Conservation (phyloP, 1,140 invertebrate genomes). For the Philopotamus ludificatus region DNA sequence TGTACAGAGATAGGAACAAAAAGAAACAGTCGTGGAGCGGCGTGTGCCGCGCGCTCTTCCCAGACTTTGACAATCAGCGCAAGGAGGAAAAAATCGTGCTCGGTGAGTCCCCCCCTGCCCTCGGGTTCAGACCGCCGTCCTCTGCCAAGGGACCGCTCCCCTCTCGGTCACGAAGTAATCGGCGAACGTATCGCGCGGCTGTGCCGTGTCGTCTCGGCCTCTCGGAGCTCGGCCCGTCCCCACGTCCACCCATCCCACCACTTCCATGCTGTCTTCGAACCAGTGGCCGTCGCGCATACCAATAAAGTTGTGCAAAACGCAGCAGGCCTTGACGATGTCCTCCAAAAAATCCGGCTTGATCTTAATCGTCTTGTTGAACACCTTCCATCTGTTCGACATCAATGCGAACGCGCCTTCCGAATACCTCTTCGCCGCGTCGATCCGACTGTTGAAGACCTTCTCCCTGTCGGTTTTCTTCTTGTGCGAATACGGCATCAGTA, state of each 20-base stretch:
- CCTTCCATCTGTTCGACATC: constrained; percentile 46
- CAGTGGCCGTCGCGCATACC: constrained; percentile 43
- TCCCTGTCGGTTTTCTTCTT: background rate
- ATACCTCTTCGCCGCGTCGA: constrained; percentile 46
- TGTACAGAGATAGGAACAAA: background rate
- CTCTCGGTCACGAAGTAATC: constrained; percentile 6
- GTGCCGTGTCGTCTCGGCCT: background rate
- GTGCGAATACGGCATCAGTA: constrained; percentile 12
- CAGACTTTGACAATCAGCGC: background rate
- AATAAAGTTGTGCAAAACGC: constrained; percentile 48
- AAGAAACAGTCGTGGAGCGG: background rate
- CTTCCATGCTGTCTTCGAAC: constrained; percentile 40
- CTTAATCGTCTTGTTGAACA: constrained; percentile 46
- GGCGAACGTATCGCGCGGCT: background rate
- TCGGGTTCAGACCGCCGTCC: background rate
- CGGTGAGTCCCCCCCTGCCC: background rate
- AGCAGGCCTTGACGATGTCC: constrained; percentile 45
- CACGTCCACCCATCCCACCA: constrained; percentile 14
- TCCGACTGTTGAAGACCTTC: constrained; percentile 5
- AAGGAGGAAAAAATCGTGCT: background rate
- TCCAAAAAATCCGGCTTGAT: constrained; percentile 41
- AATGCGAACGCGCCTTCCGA: constrained; percentile 48
- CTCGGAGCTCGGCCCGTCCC: background rate
- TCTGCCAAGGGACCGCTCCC: background rate
- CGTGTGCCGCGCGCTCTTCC: background rate